Evolutionary conservation across 2,888 invertebrate genomes (phyloP).

Genomic region (Cistogaster globosa): DNA sequence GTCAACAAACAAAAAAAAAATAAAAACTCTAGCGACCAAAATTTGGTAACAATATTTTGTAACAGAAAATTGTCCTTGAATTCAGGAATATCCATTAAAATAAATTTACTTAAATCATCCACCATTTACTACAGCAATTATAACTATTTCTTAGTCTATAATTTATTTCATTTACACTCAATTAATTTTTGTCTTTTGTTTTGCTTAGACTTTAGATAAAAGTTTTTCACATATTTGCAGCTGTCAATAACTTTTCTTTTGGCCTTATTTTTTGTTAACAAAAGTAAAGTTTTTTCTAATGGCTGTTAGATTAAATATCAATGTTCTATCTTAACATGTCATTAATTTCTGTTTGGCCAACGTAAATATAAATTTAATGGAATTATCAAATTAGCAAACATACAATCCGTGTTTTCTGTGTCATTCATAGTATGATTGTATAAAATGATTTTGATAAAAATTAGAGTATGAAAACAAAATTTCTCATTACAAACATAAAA

Average conservation of each 20-base stretch:
- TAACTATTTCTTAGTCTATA: neutral
- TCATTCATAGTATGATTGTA: too few species aligned
- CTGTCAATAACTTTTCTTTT: conserved; percentile 46
- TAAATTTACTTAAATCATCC: neutral
- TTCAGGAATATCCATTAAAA: too few species aligned
- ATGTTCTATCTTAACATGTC: conserved; percentile 64
- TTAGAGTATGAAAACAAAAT: too few species aligned
- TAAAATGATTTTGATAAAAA: too few species aligned
- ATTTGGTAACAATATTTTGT: too few species aligned
- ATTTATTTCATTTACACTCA: conserved; percentile 5
- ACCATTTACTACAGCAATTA: neutral
- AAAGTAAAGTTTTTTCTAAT: conserved; percentile 46
- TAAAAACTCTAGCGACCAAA: too few species aligned
- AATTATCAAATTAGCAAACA: conserved; percentile 64
- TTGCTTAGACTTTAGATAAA: neutral
- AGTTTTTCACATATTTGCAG: conserved; percentile 33
- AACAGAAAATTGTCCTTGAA: too few species aligned
- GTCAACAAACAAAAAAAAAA: too few species aligned
- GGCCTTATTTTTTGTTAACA: neutral
- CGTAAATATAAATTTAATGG: conserved; percentile 36
- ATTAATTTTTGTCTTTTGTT: conserved; percentile 37
- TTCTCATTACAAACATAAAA: too few species aligned
- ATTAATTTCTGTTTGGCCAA: conserved; percentile 28
- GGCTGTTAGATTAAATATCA: conserved; percentile 56
- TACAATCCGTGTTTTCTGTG: conserved; percentile 1